Base-by-base conservation (phyloP, 2,113 vertebrate species). In the human (Homo sapiens) region DNA sequence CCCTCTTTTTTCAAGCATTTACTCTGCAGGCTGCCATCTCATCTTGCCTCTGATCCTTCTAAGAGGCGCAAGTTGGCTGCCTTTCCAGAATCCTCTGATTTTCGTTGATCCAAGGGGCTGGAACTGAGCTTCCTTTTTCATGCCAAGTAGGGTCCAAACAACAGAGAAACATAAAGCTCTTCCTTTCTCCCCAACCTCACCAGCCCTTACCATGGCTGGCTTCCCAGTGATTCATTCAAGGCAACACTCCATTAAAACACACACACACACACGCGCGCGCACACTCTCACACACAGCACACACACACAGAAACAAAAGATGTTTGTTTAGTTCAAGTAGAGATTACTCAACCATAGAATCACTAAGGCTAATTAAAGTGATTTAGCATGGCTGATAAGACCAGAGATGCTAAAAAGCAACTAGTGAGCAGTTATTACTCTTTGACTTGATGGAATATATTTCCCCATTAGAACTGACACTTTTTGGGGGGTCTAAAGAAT, bases 141-240 rank as follows among this genome's bases (percentile, higher is more conserved):
- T 88, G 72, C 85, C 93, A 94, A 96, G 90, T 61, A 96, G 78
- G 68, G 79, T 93, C 59, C 61, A 94, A 95, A 86, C 88, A 95
- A 98, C 55, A 95, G 84, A 93, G 57, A 90, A 96, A 96, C 90
- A 90, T 6, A 93, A 95, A 96, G 94, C 61, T 96, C 57, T 94
- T 93, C 81, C 89, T 78, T 94, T 70, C 79, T 96, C 82, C 68
- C 94, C 93, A 93, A 55, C 35, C 38, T 95, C 79, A 83, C 86
- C 88, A 97, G 85, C 57, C 84, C 75, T 92, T 82, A 94, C 70
- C 8, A 79, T 66, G 76, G 93, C 70, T 88, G 90, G 96, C 38
- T 95, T 97, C 96, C 95, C 80, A 97, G 89, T 93, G 87, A 97
- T 85, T 97, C 95, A 92, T 84, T 97, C 90, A 96, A 97, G 96